Evolutionary conservation across 1,140 invertebrate genomes (phyloP).

Genomic region (Sinonovacula constricta): DNA sequence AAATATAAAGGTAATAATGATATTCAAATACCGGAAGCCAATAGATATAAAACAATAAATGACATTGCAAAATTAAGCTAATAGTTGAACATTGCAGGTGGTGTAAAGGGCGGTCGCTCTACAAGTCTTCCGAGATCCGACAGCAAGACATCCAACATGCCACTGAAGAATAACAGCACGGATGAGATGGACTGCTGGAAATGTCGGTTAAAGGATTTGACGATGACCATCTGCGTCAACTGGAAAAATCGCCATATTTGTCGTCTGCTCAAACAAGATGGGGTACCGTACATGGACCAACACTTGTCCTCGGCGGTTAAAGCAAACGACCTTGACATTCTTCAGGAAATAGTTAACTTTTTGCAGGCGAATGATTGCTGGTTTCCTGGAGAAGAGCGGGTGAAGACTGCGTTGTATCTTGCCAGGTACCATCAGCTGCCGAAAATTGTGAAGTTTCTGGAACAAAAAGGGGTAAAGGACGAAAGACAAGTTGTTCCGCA

Average conservation of each 20-base stretch:
- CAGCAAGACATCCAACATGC: too few species aligned
- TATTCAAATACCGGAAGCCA: too few species aligned
- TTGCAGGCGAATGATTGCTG: constrained; percentile 7
- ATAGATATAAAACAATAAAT: too few species aligned
- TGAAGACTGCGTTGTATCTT: constrained; percentile 9
- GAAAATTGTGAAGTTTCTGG: constrained; percentile 10
- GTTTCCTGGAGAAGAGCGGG: not conserved
- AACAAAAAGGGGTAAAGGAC: constrained; percentile 7
- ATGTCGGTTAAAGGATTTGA: constrained; percentile 26
- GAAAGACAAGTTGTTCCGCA: too few species aligned
- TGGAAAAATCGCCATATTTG: constrained; percentile 30
- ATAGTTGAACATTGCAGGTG: too few species aligned
- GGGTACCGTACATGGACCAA: constrained; percentile 29
- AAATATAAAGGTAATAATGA: too few species aligned
- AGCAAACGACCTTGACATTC: constrained; percentile 21
- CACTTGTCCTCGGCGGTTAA: constrained; percentile 34
- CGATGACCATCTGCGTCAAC: constrained; percentile 30
- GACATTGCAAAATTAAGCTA: too few species aligned
- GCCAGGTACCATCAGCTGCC: constrained; percentile 1
- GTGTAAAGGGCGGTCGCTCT: too few species aligned
- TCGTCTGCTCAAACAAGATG: constrained; percentile 21
- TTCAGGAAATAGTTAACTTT: constrained; percentile 15
- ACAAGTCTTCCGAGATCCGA: too few species aligned
- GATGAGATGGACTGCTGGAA: constrained; percentile 33
- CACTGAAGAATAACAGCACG: too few species aligned